Conservation (phyloP, 1,140 invertebrate genomes). For the Helicoverpa armigera region DNA sequence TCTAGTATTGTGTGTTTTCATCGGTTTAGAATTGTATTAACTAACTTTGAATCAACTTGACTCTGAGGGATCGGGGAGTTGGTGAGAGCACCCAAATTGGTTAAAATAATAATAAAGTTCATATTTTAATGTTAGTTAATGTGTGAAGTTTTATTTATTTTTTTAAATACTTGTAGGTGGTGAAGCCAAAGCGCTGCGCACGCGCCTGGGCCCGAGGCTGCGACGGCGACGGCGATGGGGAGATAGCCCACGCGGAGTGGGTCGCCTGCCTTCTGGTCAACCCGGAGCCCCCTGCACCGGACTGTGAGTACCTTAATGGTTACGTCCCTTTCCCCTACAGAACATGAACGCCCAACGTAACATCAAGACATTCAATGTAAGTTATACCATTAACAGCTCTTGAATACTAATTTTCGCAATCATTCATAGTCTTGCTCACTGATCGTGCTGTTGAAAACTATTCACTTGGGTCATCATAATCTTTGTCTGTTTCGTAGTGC, state of each 20-base stretch:
- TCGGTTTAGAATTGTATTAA: too few relatives aligned
- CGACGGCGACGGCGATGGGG: conserved; percentile 93
- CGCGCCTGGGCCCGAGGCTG: conserved; percentile 95
- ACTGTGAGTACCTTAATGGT: conserved; percentile 77
- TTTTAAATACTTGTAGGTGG: conserved; percentile 84
- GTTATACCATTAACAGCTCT: not conserved
- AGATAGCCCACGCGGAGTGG: conserved; percentile 94
- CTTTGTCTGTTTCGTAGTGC: too few relatives aligned
- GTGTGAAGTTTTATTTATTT: not conserved
- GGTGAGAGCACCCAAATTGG: too few relatives aligned
- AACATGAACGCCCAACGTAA: not conserved
- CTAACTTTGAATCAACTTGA: too few relatives aligned
- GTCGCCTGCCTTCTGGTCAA: conserved; percentile 90
- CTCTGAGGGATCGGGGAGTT: too few relatives aligned
- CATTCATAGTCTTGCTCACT: too few relatives aligned
- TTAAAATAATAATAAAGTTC: too few relatives aligned
- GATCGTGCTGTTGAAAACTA: too few relatives aligned
- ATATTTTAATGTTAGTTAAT: too few relatives aligned
- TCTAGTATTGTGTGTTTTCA: too few relatives aligned
- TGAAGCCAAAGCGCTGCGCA: conserved; percentile 95
- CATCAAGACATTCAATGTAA: not conserved
- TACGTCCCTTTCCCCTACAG: not conserved
- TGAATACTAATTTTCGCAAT: too few relatives aligned
- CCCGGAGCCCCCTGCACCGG: conserved; percentile 80
- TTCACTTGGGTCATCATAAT: too few relatives aligned